Conservation (phyloP, 35 echinoderm and acorn worm species). For the Ptychodera flava region DNA sequence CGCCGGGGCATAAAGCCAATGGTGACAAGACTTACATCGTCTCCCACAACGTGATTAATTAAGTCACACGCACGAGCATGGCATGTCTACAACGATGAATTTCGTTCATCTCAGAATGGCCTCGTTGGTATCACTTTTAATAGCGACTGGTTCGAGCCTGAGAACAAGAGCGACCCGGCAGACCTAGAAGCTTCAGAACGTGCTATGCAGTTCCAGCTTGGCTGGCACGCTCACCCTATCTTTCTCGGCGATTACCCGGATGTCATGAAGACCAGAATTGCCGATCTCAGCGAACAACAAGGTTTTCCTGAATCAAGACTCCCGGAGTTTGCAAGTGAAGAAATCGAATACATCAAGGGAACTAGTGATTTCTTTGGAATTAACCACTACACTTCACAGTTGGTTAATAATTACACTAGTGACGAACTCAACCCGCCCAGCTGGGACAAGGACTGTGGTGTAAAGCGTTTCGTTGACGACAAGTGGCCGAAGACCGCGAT, state of each 20-base stretch:
- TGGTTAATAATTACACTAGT: slow-evolving; percentile 19
- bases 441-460: slow-evolving; percentile 34
- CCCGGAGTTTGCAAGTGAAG: slow-evolving; percentile 58
- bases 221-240: slow-evolving; percentile 72
- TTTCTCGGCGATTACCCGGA: slow-evolving; percentile 75
- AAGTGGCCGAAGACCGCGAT: slow-evolving; percentile 35
- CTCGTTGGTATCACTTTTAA: slow-evolving; percentile 14
- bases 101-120: slow-evolving; percentile 31
- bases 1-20: slow-evolving; percentile 46
- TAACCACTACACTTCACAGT: slow-evolving; percentile 67
- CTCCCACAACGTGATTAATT: slow-evolving; percentile 55
- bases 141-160: slow-evolving; percentile 71
- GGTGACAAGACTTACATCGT: slow-evolving; percentile 50
- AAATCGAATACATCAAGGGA: slow-evolving; percentile 39
- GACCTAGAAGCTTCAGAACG: slow-evolving; percentile 35
- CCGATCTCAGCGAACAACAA: slow-evolving; percentile 25
- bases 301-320: slow-evolving; percentile 41
- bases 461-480: slow-evolving; percentile 27
- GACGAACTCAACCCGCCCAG: slow-evolving; percentile 25
- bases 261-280: slow-evolving; percentile 43
- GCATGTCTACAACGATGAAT: slow-evolving; percentile 65
- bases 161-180: slow-evolving; percentile 17
- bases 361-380: slow-evolving; percentile 73
- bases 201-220: slow-evolving; percentile 27
- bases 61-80: slow-evolving; percentile 85